Evolutionary conservation across 2,888 invertebrate genomes (phyloP), one percentile per base, ranked within the genome.

Genomic region (Neelides folsomi): DNA sequence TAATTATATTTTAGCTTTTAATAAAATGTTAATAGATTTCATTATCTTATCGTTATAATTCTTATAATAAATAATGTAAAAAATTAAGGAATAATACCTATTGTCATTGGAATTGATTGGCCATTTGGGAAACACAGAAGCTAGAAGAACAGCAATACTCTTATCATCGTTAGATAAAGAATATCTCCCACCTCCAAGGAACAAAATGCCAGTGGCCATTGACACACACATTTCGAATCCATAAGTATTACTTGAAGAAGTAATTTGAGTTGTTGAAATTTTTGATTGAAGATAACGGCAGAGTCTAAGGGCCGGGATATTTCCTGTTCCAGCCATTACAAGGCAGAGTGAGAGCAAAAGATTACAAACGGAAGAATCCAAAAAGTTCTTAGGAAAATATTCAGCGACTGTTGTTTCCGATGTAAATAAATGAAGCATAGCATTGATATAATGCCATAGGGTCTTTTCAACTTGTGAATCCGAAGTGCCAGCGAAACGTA

Each of bases 91-190:
- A 20, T 10, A 13, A 3, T 57, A 87, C 86, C 93, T 82, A 70
- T 97, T 97, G 66, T 98, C 97, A 67, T 88, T 89, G 66, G 92
- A 90, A 68, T 93, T 92, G 1, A 86, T 89, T 15, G 95, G 94
- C 71, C 92, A 95, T 70, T 94, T 92, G 0, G 98, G 98, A 72
- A 92, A 98, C 69, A 95, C 84, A 0, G 97, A 86, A 65, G 89
- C 87, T 40, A 98, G 74, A 55, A 97, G 72, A 0, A 92, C 88
- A 0, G 93, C 95, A 8, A 97, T 79, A 0, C 92, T 82, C 36
- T 81, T 79, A 1, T 89, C 84, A 2, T 84, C 79, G 48, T 89
- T 85, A 12, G 83, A 79, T 27, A 90, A 74, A 0, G 87, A 86
- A 60, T 82, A 89, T 60, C 89, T 79, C 1, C 97, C 94, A 18